A percentile compares a stretch with the other conserved stretches of the same genome.
These are phyloP conservation scores for Andrena haemorrhoa DNA, from an alignment of 2,888 invertebrate species.

Conservation along the genomic window DNA sequence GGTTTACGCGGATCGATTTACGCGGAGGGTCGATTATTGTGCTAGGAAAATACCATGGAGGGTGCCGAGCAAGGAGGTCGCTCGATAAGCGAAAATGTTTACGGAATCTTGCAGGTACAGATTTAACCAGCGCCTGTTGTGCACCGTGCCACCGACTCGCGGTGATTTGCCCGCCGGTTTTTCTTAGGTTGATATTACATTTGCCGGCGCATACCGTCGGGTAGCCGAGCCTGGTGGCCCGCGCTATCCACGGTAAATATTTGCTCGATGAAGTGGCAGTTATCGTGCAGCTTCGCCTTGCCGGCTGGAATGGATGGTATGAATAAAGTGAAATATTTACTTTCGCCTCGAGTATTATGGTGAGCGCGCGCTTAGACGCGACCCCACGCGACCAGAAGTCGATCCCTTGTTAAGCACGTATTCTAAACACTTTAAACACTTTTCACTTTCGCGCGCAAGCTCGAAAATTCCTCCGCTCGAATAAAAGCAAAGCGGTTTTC, in stretches of 20 bases:
- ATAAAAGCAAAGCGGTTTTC: no score
- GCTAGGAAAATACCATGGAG: neutral
- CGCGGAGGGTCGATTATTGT: neutral
- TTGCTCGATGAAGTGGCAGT: conserved; percentile 57
- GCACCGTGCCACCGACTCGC: neutral
- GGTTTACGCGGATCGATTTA: neutral
- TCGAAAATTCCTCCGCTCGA: no score
- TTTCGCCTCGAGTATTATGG: conserved; percentile 14
- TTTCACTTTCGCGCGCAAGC: neutral
- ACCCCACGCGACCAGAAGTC: conserved; percentile 14
- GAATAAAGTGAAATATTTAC: conserved; percentile 65
- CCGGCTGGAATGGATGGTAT: conserved; percentile 31
- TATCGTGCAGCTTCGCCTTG: conserved; percentile 47
- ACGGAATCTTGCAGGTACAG: neutral
- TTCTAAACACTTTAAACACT: neutral
- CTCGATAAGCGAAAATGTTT: neutral
- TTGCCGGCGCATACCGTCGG: conserved; percentile 12
- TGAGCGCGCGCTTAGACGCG: conserved; percentile 25
- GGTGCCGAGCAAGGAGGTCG: neutral
- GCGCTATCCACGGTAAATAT: conserved; percentile 56
- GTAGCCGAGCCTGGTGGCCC: conserved; percentile 32
- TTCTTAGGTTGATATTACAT: conserved; percentile 43
- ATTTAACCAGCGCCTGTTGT: neutral
- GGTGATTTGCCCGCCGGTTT: conserved; percentile 37
- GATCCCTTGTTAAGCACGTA: neutral